Conservation (phyloP, 1,140 invertebrate species). For the Ostrea denselamellosa region DNA sequence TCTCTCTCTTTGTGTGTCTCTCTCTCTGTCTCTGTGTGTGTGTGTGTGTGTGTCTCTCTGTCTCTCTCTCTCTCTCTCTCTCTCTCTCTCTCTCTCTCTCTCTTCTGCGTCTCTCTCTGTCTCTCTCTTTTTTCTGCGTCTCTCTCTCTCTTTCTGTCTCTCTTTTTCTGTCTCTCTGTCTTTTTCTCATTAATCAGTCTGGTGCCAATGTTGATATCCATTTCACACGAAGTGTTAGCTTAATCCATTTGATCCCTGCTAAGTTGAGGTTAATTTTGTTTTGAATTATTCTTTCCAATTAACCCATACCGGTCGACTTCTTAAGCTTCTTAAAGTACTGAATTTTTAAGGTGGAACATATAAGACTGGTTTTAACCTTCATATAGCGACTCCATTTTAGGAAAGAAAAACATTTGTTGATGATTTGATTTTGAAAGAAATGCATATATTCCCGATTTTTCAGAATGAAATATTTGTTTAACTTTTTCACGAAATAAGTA, state of each 20-base stretch:
- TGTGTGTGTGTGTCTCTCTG: no score
- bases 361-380: no score
- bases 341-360: neutral
- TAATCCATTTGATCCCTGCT: neutral
- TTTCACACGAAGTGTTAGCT: neutral
- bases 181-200: neutral
- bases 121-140: neutral
- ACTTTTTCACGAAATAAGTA: no score
- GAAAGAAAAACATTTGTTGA: no score
- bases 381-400: no score
- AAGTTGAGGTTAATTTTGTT: neutral
- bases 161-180: neutral
- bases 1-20: neutral
- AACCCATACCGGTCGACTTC: neutral
- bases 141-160: neutral
- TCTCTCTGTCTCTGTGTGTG: no score
- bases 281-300: constrained; percentile 31
- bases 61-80: no score
- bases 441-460: no score
- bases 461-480: no score
- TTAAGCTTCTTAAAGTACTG: neutral
- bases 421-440: no score
- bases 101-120: no score
- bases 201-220: neutral
- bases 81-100: no score